Evolutionary conservation across 2,888 invertebrate genomes (phyloP).

Genomic region (Drosophila lutescens): DNA sequence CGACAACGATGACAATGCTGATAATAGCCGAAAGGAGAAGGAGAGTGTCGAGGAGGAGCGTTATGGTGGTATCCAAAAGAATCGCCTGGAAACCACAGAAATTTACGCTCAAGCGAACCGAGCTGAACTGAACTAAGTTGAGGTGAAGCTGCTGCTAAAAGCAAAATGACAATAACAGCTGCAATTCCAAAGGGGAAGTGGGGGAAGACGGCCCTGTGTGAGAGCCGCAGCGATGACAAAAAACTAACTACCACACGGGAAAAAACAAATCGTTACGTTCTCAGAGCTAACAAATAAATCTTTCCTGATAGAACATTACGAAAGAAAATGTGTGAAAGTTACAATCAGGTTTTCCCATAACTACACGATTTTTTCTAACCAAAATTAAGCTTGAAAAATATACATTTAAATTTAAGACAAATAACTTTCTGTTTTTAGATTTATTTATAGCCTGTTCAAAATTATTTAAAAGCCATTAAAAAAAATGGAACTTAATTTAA

Average conservation of each 20-base stretch:
- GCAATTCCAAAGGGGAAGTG: constrained; percentile 45
- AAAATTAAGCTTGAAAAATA: too few relatives aligned
- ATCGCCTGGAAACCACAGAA: constrained; percentile 51
- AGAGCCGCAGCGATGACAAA: constrained; percentile 29
- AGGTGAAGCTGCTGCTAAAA: constrained; percentile 57
- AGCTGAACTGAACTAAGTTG: constrained; percentile 43
- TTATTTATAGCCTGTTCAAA: too few relatives aligned
- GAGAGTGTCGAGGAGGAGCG: constrained; percentile 3
- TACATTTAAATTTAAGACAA: too few relatives aligned
- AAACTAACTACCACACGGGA: constrained; percentile 29
- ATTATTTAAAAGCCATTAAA: too few relatives aligned
- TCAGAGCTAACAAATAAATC: not conserved
- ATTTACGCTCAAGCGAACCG: constrained; percentile 51
- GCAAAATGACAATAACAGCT: constrained; percentile 79
- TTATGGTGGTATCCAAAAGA: constrained; percentile 33
- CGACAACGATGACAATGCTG: constrained; percentile 60
- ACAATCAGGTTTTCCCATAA: too few relatives aligned
- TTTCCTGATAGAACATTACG: not conserved
- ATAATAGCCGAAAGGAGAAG: constrained; percentile 44
- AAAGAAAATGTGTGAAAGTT: too few relatives aligned
- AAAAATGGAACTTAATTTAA: too few relatives aligned
- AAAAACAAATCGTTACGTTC: not conserved
- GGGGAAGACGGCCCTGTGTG: constrained; percentile 12
- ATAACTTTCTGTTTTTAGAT: too few relatives aligned
- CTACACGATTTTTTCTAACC: too few relatives aligned